Conservation (phyloP, 2,888 invertebrate species). For the Eulithis testata region DNA sequence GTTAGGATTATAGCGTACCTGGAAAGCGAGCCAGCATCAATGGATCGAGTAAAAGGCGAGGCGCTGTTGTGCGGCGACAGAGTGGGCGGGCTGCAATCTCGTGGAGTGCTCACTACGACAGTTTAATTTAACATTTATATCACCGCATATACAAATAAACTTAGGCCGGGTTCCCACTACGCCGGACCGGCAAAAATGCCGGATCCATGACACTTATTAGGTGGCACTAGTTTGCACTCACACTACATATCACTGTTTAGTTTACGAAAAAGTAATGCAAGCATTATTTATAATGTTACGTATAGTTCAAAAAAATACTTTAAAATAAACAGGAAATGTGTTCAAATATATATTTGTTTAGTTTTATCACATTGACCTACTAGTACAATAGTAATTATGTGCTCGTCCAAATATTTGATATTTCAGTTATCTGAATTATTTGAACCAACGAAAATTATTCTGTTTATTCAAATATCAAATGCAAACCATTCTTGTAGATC, state of each 20-base stretch:
- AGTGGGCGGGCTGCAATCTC: conserved; percentile 94
- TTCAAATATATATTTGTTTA: background rate
- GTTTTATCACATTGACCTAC: background rate
- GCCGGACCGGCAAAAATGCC: no score
- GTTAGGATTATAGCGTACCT: conserved; percentile 59
- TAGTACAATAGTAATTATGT: background rate
- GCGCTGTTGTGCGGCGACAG: conserved; percentile 90
- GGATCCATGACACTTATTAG: no score
- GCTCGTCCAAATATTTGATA: background rate
- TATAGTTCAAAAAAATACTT: no score
- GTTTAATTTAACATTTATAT: conserved; percentile 4
- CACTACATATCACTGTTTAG: no score
- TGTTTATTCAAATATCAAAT: background rate
- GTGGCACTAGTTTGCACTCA: no score
- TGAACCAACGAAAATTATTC: background rate
- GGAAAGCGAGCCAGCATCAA: conserved; percentile 87
- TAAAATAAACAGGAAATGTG: no score
- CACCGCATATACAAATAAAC: no score
- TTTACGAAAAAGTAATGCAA: no score
- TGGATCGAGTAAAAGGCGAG: conserved; percentile 90
- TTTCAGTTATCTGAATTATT: background rate
- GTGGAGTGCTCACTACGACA: conserved; percentile 89
- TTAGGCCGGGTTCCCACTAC: no score
- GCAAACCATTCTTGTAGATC: background rate
- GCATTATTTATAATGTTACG: no score